These are phyloP conservation scores for Notarius lentiginosus DNA, from an alignment of 2,113 vertebrate species.

Conservation along the genomic window DNA sequence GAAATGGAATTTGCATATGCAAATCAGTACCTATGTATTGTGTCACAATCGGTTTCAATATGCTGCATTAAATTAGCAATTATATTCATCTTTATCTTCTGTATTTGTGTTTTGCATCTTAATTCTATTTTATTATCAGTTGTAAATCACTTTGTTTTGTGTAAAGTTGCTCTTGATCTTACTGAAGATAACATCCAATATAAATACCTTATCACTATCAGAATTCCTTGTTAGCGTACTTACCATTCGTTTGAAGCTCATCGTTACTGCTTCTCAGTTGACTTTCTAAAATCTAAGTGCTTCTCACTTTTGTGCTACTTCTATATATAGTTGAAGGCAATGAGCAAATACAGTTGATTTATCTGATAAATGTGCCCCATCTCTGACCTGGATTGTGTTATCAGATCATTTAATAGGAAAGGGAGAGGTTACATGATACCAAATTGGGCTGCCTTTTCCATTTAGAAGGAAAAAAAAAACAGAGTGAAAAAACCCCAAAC, in stretches of 20 bases:
- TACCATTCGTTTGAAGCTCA: slow-evolving; percentile 53
- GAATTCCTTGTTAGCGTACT: slow-evolving; percentile 8
- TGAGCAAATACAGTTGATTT: slow-evolving; percentile 2
- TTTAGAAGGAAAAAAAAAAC: background rate
- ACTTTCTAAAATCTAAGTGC: background rate
- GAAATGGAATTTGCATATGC: background rate
- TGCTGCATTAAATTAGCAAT: background rate
- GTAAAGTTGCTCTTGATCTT: background rate
- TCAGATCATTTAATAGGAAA: slow-evolving; percentile 46
- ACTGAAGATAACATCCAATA: background rate
- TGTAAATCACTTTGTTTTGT: background rate
- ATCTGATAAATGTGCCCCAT: slow-evolving; percentile 32
- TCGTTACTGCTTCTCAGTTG: slow-evolving; percentile 40
- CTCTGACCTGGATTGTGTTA: slow-evolving; percentile 48
- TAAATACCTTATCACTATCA: background rate
- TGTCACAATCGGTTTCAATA: background rate
- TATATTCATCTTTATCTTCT: background rate
- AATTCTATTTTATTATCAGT: background rate
- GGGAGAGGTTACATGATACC: background rate
- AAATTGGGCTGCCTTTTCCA: background rate
- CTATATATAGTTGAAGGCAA: slow-evolving; percentile 22
- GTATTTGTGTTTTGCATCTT: background rate
- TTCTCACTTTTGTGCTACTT: background rate
- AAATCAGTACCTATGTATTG: background rate
- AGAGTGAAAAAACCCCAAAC: background rate